Evolutionary conservation across 2,888 invertebrate species (phyloP).

Genomic region (Epistrophe eligans): DNA sequence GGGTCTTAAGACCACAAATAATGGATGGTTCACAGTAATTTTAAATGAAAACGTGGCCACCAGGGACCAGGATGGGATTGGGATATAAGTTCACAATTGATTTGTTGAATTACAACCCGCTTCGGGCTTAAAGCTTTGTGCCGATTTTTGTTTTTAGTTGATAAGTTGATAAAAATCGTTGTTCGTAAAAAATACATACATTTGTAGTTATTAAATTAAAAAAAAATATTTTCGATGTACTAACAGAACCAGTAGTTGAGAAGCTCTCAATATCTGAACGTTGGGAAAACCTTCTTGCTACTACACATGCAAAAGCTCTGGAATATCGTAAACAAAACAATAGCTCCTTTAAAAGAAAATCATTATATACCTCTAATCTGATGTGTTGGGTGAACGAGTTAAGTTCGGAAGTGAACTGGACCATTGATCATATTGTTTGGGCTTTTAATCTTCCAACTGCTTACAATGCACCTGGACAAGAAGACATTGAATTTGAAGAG

Average conservation of each 20-base stretch:
- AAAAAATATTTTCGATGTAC: too few species aligned
- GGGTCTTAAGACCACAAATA: too few species aligned
- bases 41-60: too few species aligned
- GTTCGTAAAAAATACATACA: too few species aligned
- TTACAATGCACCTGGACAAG: slow-evolving; percentile 82
- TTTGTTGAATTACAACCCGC: too few species aligned
- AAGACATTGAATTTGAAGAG: slow-evolving; percentile 82
- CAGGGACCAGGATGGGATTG: too few species aligned
- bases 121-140: too few species aligned
- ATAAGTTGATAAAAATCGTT: too few species aligned
- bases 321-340: slow-evolving; percentile 79
- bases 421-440: slow-evolving; percentile 82
- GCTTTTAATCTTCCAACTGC: slow-evolving; percentile 83
- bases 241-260: slow-evolving; percentile 48
- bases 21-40: too few species aligned
- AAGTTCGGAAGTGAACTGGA: slow-evolving; percentile 84
- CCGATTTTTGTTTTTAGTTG: too few species aligned
- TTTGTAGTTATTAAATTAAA: too few species aligned
- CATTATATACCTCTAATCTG: slow-evolving; percentile 80
- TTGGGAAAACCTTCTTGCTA: slow-evolving; percentile 85
- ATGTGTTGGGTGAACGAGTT: slow-evolving; percentile 85
- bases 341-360: slow-evolving; percentile 78
- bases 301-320: slow-evolving; percentile 85
- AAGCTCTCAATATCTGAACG: slow-evolving; percentile 85
- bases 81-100: too few species aligned